Evolutionary conservation across 2,888 invertebrate species (phyloP).

Genomic region (Exephanes ischioxanthus): DNA sequence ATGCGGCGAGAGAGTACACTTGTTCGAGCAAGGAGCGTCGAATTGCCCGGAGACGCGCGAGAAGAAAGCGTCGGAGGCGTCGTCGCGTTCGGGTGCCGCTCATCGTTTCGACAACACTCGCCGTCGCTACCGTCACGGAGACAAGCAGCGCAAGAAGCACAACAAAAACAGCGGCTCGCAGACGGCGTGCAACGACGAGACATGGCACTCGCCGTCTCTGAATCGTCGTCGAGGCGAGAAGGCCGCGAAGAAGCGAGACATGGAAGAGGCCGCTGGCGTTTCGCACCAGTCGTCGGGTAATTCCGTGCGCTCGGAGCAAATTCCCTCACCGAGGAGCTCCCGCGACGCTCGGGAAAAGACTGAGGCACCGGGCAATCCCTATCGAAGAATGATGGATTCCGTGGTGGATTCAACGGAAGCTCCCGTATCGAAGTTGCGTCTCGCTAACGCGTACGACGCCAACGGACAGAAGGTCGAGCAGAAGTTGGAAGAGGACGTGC

Average conservation of each 20-base stretch:
- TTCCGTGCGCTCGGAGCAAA: not conserved
- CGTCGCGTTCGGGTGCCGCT: constrained; percentile 49
- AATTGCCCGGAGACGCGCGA: not conserved
- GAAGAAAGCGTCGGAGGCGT: constrained; percentile 32
- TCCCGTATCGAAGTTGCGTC: constrained; percentile 34
- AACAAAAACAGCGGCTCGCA: constrained; percentile 73
- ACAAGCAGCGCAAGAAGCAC: constrained; percentile 46
- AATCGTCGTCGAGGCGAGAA: constrained; percentile 40
- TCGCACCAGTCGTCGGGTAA: not conserved
- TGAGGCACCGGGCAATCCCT: constrained; percentile 11
- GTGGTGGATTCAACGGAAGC: not conserved
- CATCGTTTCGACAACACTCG: constrained; percentile 49
- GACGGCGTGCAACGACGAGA: constrained; percentile 71
- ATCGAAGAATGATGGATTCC: constrained; percentile 26
- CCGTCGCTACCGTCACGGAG: constrained; percentile 35
- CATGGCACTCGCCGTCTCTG: not conserved
- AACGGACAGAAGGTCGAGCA: not conserved
- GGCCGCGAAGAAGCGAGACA: not conserved
- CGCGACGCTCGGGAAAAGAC: not conserved
- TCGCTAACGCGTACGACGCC: not conserved
- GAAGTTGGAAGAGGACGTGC: constrained; percentile 12
- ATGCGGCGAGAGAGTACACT: not conserved
- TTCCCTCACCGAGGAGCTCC: not conserved
- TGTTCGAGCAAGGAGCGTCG: not conserved
- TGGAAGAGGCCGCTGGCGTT: not conserved